Base-by-base conservation (phyloP, 2,113 vertebrate genomes). In the Pica pica region DNA sequence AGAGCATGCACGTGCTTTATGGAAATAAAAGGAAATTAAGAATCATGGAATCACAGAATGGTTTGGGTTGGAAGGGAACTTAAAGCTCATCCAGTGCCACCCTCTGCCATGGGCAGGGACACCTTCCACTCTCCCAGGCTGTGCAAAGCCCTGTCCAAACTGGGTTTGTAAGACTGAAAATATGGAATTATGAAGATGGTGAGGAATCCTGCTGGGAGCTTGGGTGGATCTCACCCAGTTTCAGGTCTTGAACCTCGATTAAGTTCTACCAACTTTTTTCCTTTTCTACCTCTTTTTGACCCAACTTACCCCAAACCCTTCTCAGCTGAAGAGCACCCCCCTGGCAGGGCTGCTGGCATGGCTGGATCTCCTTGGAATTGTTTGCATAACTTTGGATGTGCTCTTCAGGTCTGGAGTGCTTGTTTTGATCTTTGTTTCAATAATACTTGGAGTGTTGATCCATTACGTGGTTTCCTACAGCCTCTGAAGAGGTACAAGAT, bases 381-480 rank as follows among this genome's bases (percentile, higher is more conserved):
- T 95, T 92, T 95, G 85, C 61, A 42, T 71, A 90, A 90, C 93
- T 87, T 92, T 75, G 64, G 21, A 33, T 1, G 2, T 65, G 60
- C 52, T 75, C 27, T 49, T 85, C 60, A 19, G 23, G 39, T 88
- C 86, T 11, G 3, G 16, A 82, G 70, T 26, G 56, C 71, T 82
- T 75, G 65, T 88, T 95, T 86, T 83, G 64, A 70, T 93, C 74
- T 92, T 67, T 91, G 46, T 83, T 93, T 67, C 47, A 64, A 52
- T 88, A 95, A 86, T 52, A 59, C 65, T 85, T 7, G 44, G 46
- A 75, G 27, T 79, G 88, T 92, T 93, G 91, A 64, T 90, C 70
- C 91, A 88, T 60, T 82, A 47, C 5, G 3, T 82, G 41, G 52
- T 68, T 88, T 90, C 67, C 82, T 93, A 28, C 65, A 84, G 50